These are phyloP conservation scores for roundworm (Caenorhabditis elegans) DNA, from an alignment of 1,140 invertebrate species.

Conservation along the genomic window WBcel235 BX284604.4:7846501-7847000, in stretches of 20 bases:
- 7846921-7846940: neutral
- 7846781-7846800: neutral
- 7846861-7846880: neutral
- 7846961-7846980: no score
- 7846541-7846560: neutral
- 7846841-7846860: slow-evolving; percentile 18
- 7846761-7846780: neutral
- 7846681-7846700: neutral
- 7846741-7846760: neutral
- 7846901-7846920: neutral
- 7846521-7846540: neutral
- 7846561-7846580: neutral
- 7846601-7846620: neutral
- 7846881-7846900: slow-evolving; percentile 2
- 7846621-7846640: neutral
- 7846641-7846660: neutral
- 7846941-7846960: neutral
- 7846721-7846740: neutral
- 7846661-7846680: neutral
- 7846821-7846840: neutral
- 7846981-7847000: no score
- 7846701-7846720: neutral
- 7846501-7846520: neutral
- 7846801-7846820: neutral
- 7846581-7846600: neutral